phyloP scores from a whole-genome alignment of 53 echinoderm and acorn worm genomes.

The Paracentrotus lividus region DNA sequence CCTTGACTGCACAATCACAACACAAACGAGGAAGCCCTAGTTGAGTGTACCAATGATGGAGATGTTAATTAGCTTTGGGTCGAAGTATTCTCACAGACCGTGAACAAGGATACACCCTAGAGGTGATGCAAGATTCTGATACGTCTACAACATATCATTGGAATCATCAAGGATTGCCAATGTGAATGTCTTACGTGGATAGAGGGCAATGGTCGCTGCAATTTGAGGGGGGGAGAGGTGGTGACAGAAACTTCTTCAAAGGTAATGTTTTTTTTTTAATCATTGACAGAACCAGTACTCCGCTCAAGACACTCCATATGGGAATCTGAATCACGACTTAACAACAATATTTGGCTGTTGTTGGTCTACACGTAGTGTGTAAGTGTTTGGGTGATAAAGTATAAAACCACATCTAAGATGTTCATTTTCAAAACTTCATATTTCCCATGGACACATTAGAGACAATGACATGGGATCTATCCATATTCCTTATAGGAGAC shows the following conservation, averaged over 20 bases:
- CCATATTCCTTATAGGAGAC: too few species aligned
- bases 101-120: not conserved
- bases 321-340: too few species aligned
- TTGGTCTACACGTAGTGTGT: too few species aligned
- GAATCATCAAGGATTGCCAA: not conserved
- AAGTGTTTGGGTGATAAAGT: too few species aligned
- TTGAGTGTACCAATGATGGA: slow-evolving; percentile 12
- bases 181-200: not conserved
- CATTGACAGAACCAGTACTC: too few species aligned
- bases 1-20: slow-evolving; percentile 11
- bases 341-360: too few species aligned
- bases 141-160: not conserved
- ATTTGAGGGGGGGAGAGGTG: not conserved
- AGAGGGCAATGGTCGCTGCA: not conserved
- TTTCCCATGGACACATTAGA: too few species aligned
- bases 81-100: not conserved
- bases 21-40: not conserved
- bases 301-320: too few species aligned
- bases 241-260: slow-evolving; percentile 21
- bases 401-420: too few species aligned
- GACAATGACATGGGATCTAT: too few species aligned
- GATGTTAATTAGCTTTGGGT: not conserved
- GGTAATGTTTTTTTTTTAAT: too few species aligned
- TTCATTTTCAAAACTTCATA: too few species aligned
- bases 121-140: not conserved